These are phyloP conservation scores for Pachyramphus minor DNA, from an alignment of 2,113 vertebrate genomes.

Conservation along the genomic window DNA sequence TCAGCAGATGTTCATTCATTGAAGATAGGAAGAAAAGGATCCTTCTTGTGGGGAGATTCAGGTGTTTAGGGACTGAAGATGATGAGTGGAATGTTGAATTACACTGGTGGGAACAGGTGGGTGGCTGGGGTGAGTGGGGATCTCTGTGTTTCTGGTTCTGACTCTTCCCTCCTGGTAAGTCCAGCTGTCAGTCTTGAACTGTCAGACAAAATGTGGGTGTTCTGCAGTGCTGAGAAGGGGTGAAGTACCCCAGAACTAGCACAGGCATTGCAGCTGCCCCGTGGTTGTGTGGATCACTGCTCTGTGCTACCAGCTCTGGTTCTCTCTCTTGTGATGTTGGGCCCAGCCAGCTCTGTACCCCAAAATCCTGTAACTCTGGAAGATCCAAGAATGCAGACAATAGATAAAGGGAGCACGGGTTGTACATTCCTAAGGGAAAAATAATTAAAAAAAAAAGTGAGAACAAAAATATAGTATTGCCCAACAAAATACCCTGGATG, in stretches of 20 bases:
- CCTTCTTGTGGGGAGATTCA: background rate
- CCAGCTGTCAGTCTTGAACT: background rate
- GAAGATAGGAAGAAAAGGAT: background rate
- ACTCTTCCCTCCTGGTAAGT: background rate
- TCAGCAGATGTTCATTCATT: background rate
- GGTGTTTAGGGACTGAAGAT: background rate
- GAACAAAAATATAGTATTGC: background rate
- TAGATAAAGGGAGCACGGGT: background rate
- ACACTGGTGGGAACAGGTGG: background rate
- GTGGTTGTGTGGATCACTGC: rapidly evolving
- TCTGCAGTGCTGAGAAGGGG: background rate
- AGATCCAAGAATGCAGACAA: background rate
- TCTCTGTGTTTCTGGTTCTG: background rate
- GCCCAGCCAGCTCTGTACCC: background rate
- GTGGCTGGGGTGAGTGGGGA: background rate
- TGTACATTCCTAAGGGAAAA: background rate
- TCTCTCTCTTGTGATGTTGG: rapidly evolving
- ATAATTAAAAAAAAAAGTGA: background rate
- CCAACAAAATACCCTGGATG: background rate
- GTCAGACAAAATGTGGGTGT: background rate
- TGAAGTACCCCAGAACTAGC: background rate
- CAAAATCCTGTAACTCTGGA: background rate
- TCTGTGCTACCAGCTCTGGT: background rate
- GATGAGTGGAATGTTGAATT: background rate
- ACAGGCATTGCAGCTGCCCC: rapidly evolving